phyloP scores from a whole-genome alignment of 2,113 vertebrate species.

The Circaetus cinerascens region DNA sequence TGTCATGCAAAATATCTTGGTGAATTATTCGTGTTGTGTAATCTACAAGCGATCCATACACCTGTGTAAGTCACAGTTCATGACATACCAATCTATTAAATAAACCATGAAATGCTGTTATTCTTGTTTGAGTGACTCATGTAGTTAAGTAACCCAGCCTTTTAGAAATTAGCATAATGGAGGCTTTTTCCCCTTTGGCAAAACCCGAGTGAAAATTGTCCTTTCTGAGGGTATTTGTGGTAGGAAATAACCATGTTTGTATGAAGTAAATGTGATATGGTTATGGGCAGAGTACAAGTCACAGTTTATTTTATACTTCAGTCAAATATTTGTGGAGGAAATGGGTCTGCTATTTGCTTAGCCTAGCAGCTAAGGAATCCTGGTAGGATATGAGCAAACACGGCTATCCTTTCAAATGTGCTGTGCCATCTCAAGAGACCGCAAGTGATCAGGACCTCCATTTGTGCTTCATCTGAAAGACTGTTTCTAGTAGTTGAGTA shows the following conservation, averaged over 20 bases:
- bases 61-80: neutral
- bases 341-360: neutral
- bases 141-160: neutral
- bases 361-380: neutral
- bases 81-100: neutral
- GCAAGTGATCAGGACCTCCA: neutral
- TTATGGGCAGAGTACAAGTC: neutral
- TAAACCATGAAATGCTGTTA: neutral
- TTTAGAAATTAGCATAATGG: neutral
- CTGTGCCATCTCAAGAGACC: neutral
- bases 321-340: neutral
- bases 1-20: neutral
- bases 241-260: neutral
- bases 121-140: neutral
- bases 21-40: neutral
- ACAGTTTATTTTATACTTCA: neutral
- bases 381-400: neutral
- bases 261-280: neutral
- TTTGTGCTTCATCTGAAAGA: neutral
- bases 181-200: neutral
- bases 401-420: neutral
- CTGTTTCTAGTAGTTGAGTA: neutral
- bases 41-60: neutral
- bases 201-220: neutral
- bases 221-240: neutral